These are phyloP conservation scores for Serripes groenlandicus DNA, from an alignment of 2,888 invertebrate genomes.

Conservation along the genomic window DNA sequence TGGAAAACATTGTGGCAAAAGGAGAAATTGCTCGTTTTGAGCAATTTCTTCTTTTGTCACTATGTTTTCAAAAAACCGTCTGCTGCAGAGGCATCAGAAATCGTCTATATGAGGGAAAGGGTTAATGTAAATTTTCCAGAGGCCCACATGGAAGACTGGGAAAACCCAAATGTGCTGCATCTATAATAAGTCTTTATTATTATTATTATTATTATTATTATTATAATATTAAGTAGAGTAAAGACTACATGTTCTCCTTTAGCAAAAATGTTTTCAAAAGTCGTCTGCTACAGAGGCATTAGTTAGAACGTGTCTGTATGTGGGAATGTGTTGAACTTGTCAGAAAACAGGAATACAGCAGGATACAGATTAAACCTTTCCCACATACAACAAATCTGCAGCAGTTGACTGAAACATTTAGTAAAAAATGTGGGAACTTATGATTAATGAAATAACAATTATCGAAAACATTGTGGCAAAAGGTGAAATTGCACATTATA, in stretches of 20 bases:
- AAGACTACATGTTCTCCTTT: background rate
- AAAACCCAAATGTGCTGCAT: no score
- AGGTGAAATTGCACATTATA: background rate
- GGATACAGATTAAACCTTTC: background rate
- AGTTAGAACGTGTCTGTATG: background rate
- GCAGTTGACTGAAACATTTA: background rate
- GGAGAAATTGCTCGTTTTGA: no score
- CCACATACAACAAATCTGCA: background rate
- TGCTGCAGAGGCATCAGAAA: no score
- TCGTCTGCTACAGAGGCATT: background rate
- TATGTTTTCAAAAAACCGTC: no score
- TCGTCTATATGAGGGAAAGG: no score
- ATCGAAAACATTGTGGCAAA: background rate
- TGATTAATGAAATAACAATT: background rate
- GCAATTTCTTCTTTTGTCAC: no score
- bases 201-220: no score
- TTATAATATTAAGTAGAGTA: background rate
- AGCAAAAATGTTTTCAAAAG: background rate
- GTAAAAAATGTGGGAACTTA: background rate
- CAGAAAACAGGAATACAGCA: no score
- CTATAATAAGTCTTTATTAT: no score
- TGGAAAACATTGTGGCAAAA: no score
- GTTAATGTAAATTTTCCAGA: no score
- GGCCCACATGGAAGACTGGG: no score
- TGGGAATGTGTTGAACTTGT: background rate